Percentiles rank a stretch among this genome's conserved stretches.
phyloP scores from a whole-genome alignment of 1,140 invertebrate genomes.

The Tigriopus japonicus region DNA sequence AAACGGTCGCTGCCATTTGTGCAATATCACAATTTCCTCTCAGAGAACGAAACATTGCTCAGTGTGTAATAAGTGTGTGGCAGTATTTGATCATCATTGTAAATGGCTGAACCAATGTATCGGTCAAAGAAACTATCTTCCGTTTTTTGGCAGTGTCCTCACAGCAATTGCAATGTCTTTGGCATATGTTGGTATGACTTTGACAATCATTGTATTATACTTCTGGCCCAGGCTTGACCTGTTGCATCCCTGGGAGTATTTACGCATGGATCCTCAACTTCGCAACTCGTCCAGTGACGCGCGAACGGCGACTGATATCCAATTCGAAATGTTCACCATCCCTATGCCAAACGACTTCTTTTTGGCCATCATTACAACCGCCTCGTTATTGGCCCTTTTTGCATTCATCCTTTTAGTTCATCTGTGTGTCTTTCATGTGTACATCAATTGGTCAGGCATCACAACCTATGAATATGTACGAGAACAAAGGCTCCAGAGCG shows the following conservation, averaged over 20 bases:
- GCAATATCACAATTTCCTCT: conserved; percentile 54
- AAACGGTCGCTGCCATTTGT: conserved; percentile 79
- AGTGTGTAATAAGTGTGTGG: conserved; percentile 89
- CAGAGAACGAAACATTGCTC: conserved; percentile 77
- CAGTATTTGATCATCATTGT: conserved; percentile 78
- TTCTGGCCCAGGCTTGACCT: conserved; percentile 31
- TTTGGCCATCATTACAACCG: conserved; percentile 23
- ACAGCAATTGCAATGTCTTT: conserved; percentile 53
- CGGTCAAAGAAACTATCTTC: conserved; percentile 67
- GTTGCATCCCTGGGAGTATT: conserved; percentile 26
- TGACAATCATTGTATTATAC: conserved; percentile 43
- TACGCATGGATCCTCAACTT: no score
- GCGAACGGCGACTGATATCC: conserved; percentile 10
- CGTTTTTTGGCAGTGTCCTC: conserved; percentile 65
- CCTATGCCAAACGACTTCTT: conserved; percentile 24
- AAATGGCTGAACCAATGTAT: conserved; percentile 97
- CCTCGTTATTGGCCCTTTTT: conserved; percentile 41
- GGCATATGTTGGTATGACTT: conserved; percentile 43
- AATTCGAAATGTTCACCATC: conserved; percentile 19
- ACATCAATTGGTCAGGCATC: conserved; percentile 58
- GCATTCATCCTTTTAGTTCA: conserved; percentile 60
- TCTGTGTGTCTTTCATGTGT: conserved; percentile 71
- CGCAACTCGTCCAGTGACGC: background rate
- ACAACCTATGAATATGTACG: conserved; percentile 67
- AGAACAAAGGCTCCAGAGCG: background rate